phyloP scores from a whole-genome alignment of 2,113 vertebrate species.

The Bubo scandiacus region DNA sequence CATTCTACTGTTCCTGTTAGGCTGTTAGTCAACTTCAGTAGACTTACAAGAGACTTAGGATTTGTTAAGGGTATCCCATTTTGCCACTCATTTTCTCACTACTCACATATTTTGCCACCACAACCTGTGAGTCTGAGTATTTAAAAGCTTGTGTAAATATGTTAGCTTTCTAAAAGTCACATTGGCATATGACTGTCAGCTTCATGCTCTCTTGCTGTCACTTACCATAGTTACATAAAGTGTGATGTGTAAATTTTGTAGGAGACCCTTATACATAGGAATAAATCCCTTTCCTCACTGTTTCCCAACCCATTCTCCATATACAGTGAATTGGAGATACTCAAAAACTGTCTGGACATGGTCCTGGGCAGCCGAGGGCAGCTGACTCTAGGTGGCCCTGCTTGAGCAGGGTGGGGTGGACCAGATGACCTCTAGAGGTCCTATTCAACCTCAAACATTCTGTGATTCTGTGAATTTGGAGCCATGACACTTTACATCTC shows the following conservation, averaged over 20 bases:
- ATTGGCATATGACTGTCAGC: neutral
- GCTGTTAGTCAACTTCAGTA: neutral
- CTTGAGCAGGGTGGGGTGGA: neutral
- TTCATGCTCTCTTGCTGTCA: neutral
- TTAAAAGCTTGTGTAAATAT: neutral
- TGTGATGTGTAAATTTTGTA: neutral
- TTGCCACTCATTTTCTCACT: neutral
- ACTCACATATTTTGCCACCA: neutral
- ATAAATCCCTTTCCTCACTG: neutral
- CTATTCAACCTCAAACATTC: neutral
- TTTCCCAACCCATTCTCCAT: neutral
- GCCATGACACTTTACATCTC: neutral
- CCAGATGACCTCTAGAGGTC: neutral
- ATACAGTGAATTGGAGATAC: neutral
- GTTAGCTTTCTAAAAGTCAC: neutral
- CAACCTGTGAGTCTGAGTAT: neutral
- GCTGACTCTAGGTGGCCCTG: neutral
- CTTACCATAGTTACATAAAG: neutral
- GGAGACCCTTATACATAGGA: neutral
- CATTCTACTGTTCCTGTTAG: neutral
- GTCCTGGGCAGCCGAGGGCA: neutral
- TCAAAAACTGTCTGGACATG: neutral
- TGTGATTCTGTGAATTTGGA: neutral
- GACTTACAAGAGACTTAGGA: neutral
- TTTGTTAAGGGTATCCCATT: neutral